Evolutionary conservation across 2,113 vertebrate genomes (phyloP).

Genomic region (Ascaphus truei): DNA sequence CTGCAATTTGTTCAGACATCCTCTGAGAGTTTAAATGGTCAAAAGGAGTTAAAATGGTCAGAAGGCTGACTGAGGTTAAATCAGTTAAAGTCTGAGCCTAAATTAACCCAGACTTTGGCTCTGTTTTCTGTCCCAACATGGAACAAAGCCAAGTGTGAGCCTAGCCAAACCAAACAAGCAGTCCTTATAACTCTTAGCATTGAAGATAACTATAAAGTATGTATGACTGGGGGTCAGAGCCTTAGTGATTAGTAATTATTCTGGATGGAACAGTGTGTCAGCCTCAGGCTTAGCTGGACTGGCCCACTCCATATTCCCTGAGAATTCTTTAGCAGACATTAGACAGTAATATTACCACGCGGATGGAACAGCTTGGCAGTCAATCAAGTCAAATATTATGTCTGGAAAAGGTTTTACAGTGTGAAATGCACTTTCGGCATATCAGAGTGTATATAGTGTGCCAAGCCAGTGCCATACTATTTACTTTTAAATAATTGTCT

Average conservation of each 20-base stretch:
- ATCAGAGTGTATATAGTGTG: neutral
- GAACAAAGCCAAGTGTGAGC: neutral
- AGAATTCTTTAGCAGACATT: neutral
- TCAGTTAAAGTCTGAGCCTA: neutral
- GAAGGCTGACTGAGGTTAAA: too few relatives aligned
- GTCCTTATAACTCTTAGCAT: neutral
- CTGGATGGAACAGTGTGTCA: too few relatives aligned
- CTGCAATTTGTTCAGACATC: too few relatives aligned
- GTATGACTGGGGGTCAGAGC: too few relatives aligned
- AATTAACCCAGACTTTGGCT: neutral
- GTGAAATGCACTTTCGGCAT: neutral
- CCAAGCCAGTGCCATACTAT: too few relatives aligned
- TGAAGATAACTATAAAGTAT: too few relatives aligned
- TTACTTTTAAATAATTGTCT: too few relatives aligned
- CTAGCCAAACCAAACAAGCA: neutral
- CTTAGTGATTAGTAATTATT: too few relatives aligned
- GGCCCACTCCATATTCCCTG: neutral
- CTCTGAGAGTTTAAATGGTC: too few relatives aligned
- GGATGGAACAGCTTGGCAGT: neutral
- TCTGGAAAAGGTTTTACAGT: constrained; percentile 11
- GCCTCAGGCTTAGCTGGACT: neutral
- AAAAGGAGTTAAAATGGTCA: too few relatives aligned
- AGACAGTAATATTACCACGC: neutral
- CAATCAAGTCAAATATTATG: constrained; percentile 15
- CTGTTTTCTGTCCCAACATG: neutral